phyloP scores from a whole-genome alignment of 2,113 vertebrate species.

The Microcebus ravelobensis region DNA sequence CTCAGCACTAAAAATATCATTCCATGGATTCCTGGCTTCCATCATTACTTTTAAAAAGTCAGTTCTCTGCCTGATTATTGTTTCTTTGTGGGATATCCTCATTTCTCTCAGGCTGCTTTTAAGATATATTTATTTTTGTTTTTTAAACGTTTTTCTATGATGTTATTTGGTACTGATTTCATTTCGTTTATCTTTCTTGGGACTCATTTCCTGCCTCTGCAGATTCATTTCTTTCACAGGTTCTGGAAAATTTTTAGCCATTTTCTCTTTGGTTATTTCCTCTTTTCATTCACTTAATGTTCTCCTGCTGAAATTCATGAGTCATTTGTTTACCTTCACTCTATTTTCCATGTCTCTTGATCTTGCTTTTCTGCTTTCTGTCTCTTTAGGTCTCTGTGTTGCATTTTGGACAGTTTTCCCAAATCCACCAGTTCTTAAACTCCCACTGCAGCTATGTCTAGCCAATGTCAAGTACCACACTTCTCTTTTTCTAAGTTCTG shows the following conservation, averaged over 20 bases:
- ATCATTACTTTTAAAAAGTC: neutral
- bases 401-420: neutral
- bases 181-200: conserved; percentile 25
- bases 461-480: neutral
- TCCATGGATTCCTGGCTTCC: neutral
- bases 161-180: conserved; percentile 16
- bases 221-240: conserved; percentile 44
- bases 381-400: neutral
- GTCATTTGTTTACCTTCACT: neutral
- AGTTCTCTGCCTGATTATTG: neutral
- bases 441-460: neutral
- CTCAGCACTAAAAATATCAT: neutral
- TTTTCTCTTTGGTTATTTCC: conserved; percentile 34
- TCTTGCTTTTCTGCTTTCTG: neutral
- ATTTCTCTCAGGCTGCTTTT: neutral
- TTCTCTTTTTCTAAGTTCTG: neutral
- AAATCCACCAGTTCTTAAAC: neutral
- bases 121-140: neutral
- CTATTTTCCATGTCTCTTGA: neutral
- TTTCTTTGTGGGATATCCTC: neutral
- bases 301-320: neutral
- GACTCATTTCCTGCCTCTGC: conserved; percentile 45
- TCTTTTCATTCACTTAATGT: neutral
- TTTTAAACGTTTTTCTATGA: neutral
- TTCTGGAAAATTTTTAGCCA: conserved; percentile 50